Evolutionary conservation across 2,113 vertebrate species (phyloP), one percentile per base, ranked within the genome.

Genomic region (Neomonachus schauinslandi): DNA sequence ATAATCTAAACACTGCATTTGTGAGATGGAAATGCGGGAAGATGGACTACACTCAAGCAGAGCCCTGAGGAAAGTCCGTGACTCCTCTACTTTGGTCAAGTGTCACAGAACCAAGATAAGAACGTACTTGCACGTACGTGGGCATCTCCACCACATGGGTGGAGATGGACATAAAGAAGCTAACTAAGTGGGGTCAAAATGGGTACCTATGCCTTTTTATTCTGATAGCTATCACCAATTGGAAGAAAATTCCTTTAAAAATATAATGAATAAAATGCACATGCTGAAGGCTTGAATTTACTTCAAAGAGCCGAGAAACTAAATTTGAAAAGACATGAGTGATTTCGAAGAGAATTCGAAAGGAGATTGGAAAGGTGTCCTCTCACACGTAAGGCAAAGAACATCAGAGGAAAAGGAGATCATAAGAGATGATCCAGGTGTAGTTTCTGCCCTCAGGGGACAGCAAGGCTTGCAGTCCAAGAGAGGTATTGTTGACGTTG

Each of bases 321-420:
- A 85, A 46, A 46, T 76, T 42, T 67, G 69, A 94, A 42, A 93
- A 94, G 33, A 14, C 18, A 16, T 16, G 46, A 82, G 26, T 61
- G 46, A 95, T 59, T 65, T 81, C 46, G 39, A 91, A 93, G 61
- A 84, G 39, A 84, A 71, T 91, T 84, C 36, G 39, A 79, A 87
- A 95, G 36, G 79, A 91, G 18, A 59, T 42, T 39, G 72, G 36
- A 72, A 86, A 53, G 4, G 15, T 39, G 14, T 71, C 24, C 42
- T 57, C 31, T 63, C 67, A 74, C 92, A 86, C 51, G 10, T 26
- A 88, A 96, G 79, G n/a, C 65, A 93, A 26, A 92, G 53, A 83
- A 79, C 14, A 57, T 33, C 65, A 72, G 36, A 89, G 24, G 59
- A 9, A 63, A 53, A 82, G 51, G 9, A 71, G 49, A 71, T 42